Conservation (phyloP, 2,113 vertebrate genomes). For the Mustelus asterias region DNA sequence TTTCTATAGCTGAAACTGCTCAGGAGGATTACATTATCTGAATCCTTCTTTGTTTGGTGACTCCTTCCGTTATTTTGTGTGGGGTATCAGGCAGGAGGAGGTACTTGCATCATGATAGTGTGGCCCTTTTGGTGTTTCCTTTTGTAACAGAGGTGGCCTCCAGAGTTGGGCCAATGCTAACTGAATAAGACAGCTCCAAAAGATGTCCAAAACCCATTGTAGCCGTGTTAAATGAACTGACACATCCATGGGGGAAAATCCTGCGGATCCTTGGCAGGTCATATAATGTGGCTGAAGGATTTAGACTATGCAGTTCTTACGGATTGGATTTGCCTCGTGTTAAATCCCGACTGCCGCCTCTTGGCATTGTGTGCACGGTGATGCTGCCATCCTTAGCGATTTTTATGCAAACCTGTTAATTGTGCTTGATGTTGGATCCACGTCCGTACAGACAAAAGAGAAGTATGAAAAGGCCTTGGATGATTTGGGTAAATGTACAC, state of each 20-base stretch:
- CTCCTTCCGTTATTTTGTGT: conserved; percentile 6
- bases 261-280: not conserved
- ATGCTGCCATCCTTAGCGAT: not conserved
- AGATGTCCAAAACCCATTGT: not conserved
- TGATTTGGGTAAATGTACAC: conserved; percentile 84
- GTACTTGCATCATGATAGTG: too few relatives aligned
- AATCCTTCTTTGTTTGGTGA: not conserved
- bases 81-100: not conserved
- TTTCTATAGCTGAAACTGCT: not conserved
- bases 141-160: not conserved
- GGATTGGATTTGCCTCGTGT: not conserved
- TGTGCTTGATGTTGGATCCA: not conserved
- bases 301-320: not conserved
- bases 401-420: not conserved
- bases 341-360: not conserved
- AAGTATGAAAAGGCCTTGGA: conserved; percentile 96
- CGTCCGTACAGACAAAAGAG: conserved; percentile 72
- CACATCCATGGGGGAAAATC: not conserved
- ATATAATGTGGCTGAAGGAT: not conserved
- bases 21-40: not conserved
- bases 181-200: not conserved
- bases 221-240: not conserved
- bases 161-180: not conserved
- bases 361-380: not conserved
- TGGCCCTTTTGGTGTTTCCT: not conserved